These are phyloP conservation scores for Heliocidaris erythrogramma DNA, from an alignment of 35 echinoderm and acorn worm species.

Conservation along the genomic window DNA sequence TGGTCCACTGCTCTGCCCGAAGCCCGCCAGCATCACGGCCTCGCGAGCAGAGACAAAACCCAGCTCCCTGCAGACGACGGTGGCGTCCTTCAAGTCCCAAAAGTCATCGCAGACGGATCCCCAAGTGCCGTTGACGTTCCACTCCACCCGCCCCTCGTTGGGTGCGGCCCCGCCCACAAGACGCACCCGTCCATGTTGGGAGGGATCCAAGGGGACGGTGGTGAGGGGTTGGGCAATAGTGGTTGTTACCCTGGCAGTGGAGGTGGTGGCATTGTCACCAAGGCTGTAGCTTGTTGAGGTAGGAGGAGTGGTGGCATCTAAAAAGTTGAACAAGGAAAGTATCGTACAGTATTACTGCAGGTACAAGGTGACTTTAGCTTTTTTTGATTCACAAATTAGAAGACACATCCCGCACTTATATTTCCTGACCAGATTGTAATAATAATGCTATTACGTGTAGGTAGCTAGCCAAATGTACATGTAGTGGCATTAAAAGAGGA, in stretches of 20 bases:
- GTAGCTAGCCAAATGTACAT: too few species aligned
- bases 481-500: too few species aligned
- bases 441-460: too few species aligned
- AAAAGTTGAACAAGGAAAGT: not conserved
- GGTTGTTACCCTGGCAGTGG: not conserved
- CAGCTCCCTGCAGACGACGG: slow-evolving; percentile 51
- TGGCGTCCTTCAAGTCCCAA: slow-evolving; percentile 46
- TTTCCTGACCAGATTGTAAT: too few species aligned
- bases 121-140: slow-evolving; percentile 4
- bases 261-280: not conserved
- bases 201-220: not conserved
- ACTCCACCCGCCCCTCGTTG: slow-evolving; percentile 44
- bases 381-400: too few species aligned
- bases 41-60: not conserved
- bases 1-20: not conserved
- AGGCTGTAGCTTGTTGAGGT: not conserved
- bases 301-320: not conserved
- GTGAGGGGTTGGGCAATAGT: not conserved
- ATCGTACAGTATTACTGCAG: too few species aligned
- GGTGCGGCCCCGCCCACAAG: not conserved
- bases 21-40: not conserved
- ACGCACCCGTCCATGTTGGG: not conserved
- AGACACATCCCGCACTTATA: too few species aligned
- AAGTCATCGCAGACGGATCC: slow-evolving; percentile 48
- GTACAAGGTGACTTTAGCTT: too few species aligned